Percentiles rank a stretch among this genome's conserved stretches.
Evolutionary conservation across 2,797 vertebrate species (phyloP).

Genomic region (Ammospiza maritima): DNA sequence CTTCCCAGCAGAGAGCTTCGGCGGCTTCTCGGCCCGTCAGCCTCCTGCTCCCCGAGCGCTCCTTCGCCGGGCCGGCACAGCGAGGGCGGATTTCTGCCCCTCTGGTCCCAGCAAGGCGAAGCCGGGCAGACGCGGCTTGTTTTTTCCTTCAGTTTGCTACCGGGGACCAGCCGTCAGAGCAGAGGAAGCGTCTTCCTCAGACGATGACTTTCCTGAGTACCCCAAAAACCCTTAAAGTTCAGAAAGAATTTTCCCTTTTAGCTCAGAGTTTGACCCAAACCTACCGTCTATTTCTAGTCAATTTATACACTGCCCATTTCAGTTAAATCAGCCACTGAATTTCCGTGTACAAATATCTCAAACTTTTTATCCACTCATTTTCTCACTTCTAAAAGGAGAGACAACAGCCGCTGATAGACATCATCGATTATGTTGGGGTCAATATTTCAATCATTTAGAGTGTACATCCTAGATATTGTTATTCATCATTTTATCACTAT

Average conservation of each 20-base stretch:
- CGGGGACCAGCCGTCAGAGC: background rate
- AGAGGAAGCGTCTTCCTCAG: background rate
- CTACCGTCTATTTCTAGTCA: background rate
- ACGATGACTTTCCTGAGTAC: background rate
- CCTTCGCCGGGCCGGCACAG: background rate
- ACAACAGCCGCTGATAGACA: background rate
- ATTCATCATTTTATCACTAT: background rate
- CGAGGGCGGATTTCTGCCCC: fast-evolving
- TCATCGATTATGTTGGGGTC: fast-evolving
- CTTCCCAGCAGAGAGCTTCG: background rate
- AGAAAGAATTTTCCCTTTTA: background rate
- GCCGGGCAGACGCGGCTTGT: background rate
- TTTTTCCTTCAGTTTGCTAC: background rate
- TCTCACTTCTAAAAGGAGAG: background rate
- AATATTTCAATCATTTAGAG: background rate
- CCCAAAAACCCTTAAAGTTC: background rate
- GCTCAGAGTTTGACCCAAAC: background rate
- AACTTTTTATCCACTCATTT: background rate
- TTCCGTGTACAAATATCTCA: background rate
- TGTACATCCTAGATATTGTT: background rate
- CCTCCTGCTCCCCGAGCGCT: background rate
- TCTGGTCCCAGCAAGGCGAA: background rate
- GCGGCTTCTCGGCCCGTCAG: background rate
- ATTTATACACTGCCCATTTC: background rate
- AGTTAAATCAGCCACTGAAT: background rate